Conservation (phyloP, 2,888 invertebrate species). For the Podotricha telesiphe region DNA sequence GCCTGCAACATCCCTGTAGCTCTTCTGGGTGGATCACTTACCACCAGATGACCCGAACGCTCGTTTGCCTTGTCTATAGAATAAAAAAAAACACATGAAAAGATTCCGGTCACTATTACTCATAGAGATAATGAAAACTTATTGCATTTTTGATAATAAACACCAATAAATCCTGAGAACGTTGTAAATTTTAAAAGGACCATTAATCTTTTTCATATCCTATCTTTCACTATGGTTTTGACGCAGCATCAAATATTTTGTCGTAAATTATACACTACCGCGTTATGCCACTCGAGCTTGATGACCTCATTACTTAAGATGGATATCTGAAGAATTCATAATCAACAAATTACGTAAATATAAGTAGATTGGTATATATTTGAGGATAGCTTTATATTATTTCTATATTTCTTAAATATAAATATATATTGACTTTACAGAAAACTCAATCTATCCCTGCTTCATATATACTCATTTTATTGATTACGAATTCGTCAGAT, state of each 20-base stretch:
- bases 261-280: neutral
- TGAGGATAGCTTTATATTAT: too few species aligned
- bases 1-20: too few species aligned
- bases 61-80: too few species aligned
- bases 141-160: neutral
- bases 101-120: neutral
- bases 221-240: slow-evolving; percentile 1
- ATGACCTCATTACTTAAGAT: slow-evolving; percentile 8
- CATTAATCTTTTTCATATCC: neutral
- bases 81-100: too few species aligned
- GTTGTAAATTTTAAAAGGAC: neutral
- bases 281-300: neutral
- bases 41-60: too few species aligned
- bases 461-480: too few species aligned
- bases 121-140: neutral
- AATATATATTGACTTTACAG: too few species aligned
- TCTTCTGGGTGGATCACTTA: too few species aligned
- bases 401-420: too few species aligned
- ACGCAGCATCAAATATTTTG: neutral
- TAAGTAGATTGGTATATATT: too few species aligned
- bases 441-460: too few species aligned
- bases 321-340: neutral
- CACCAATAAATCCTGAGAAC: neutral
- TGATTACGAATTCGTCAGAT: too few species aligned
- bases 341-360: neutral